These are phyloP conservation scores for Pseudomyrmex sp. DNA, from an alignment of 1,140 invertebrate genomes.

Conservation along the genomic window DNA sequence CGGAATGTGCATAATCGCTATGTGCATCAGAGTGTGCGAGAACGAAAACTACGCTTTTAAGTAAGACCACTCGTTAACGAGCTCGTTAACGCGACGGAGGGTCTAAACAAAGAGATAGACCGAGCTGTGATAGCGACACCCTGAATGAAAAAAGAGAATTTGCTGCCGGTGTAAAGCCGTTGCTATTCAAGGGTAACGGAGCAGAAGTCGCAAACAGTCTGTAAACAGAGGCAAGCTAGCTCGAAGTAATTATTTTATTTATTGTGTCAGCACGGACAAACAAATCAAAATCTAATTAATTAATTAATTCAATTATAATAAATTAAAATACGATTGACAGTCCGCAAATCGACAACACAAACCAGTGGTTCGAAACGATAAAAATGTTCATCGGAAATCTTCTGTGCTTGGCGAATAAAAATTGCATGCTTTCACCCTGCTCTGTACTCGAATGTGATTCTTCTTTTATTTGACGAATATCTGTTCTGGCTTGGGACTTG, in stretches of 20 bases:
- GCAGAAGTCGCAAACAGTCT: slow-evolving; percentile 17
- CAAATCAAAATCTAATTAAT: not conserved
- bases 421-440: not conserved
- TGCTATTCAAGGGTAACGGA: slow-evolving; percentile 16
- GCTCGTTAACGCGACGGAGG: slow-evolving; percentile 33
- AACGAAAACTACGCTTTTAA: slow-evolving; percentile 32
- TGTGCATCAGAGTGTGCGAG: slow-evolving; percentile 9
- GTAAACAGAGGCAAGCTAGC: slow-evolving; percentile 1
- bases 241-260: not conserved
- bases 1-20: not conserved
- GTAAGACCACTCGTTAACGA: slow-evolving; percentile 49
- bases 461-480: slow-evolving; percentile 8
- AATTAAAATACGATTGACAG: not conserved
- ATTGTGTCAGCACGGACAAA: no score
- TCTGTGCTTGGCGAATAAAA: slow-evolving; percentile 12
- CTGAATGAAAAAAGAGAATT: slow-evolving; percentile 4
- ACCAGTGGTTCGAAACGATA: not conserved
- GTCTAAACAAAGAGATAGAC: slow-evolving; percentile 46
- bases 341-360: not conserved
- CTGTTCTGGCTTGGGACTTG: not conserved
- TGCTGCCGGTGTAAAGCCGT: not conserved
- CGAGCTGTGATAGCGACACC: slow-evolving; percentile 25
- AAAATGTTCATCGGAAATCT: not conserved
- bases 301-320: not conserved
- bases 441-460: not conserved